phyloP scores from a whole-genome alignment of 1,140 invertebrate genomes.

The Leucophenga varia region DNA sequence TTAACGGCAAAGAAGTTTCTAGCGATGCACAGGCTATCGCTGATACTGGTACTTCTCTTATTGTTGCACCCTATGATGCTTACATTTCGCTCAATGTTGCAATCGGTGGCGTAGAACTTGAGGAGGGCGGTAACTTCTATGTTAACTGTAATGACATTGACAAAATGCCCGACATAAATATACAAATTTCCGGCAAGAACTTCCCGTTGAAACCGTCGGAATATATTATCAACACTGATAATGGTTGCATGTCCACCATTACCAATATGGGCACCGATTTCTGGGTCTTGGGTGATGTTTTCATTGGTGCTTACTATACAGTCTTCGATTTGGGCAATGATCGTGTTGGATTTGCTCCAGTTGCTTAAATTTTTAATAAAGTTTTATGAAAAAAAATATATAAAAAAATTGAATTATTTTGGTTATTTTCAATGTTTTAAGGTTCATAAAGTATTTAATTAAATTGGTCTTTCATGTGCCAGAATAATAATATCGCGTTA shows the following conservation, averaged over 20 bases:
- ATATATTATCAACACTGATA: too few relatives aligned
- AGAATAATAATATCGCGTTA: too few relatives aligned
- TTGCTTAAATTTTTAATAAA: not conserved
- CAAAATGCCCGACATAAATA: not conserved
- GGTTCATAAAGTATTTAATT: not conserved
- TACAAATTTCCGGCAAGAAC: not conserved
- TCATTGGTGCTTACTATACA: conserved; percentile 68
- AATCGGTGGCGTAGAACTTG: conserved; percentile 14
- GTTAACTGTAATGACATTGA: not conserved
- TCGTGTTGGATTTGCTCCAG: conserved; percentile 61
- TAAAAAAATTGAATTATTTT: not conserved
- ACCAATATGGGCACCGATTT: conserved; percentile 1
- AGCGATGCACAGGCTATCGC: conserved; percentile 67
- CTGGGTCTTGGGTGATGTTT: conserved; percentile 60
- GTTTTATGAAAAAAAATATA: not conserved
- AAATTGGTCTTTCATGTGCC: not conserved
- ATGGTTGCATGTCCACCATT: conserved; percentile 45
- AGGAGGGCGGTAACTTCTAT: not conserved
- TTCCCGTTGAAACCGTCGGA: not conserved
- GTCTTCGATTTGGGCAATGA: conserved; percentile 69
- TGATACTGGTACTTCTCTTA: conserved; percentile 73
- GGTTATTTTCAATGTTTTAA: not conserved
- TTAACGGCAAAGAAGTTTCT: conserved; percentile 22
- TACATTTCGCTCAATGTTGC: conserved; percentile 36
- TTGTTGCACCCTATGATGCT: conserved; percentile 67